Evolutionary conservation across 2,113 vertebrate species (phyloP).

Genomic region (Orientallactaga bullata): DNA sequence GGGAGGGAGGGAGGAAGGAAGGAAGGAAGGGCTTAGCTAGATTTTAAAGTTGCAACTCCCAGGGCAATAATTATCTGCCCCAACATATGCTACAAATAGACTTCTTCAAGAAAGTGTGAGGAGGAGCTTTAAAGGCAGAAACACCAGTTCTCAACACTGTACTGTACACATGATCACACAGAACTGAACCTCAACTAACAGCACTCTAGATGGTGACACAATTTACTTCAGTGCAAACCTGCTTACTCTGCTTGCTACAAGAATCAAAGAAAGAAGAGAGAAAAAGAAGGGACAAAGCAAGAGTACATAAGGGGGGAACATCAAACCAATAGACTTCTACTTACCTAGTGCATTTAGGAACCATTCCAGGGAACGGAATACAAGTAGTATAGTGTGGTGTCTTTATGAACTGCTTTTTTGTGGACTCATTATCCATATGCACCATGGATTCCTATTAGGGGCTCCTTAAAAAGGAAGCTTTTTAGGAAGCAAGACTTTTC

Average conservation of each 20-base stretch:
- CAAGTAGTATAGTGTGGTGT: slow-evolving; percentile 81
- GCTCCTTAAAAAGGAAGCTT: slow-evolving; percentile 50
- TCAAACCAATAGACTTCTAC: slow-evolving; percentile 76
- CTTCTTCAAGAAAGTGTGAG: neutral
- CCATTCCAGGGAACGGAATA: slow-evolving; percentile 82
- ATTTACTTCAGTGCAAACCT: slow-evolving; percentile 85
- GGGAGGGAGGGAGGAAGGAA: too few relatives aligned
- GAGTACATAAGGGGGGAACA: slow-evolving; percentile 23
- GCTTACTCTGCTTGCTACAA: slow-evolving; percentile 82
- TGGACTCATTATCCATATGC: slow-evolving; percentile 78
- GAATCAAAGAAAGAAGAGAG: slow-evolving; percentile 1
- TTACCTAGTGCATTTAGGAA: slow-evolving; percentile 79
- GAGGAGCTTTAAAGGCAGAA: slow-evolving; percentile 40
- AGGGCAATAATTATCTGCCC: neutral
- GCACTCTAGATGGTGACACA: slow-evolving; percentile 84
- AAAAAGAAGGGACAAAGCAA: neutral
- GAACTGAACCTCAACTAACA: slow-evolving; percentile 80
- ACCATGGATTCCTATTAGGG: slow-evolving; percentile 19
- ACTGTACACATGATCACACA: slow-evolving; percentile 75
- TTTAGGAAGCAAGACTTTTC: neutral
- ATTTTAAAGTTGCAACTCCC: slow-evolving; percentile 15
- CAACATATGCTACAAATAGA: neutral
- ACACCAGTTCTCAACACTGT: slow-evolving; percentile 67
- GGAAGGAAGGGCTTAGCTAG: neutral
- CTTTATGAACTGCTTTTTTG: slow-evolving; percentile 80